Conservation (phyloP, 2,888 invertebrate species). For the Hyposoter dolosus region DNA sequence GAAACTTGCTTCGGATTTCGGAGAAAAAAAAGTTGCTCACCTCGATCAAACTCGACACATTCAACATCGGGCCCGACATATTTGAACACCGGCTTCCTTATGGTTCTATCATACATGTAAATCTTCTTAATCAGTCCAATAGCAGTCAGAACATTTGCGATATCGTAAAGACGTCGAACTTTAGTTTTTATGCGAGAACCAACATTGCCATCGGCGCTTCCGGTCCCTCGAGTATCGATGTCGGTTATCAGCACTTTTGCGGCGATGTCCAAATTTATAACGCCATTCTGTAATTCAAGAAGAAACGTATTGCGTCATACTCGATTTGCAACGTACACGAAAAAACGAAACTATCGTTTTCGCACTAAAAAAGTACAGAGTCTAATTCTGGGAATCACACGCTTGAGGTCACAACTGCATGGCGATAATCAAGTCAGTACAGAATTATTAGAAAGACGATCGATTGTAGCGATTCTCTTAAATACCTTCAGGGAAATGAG, state of each 20-base stretch:
- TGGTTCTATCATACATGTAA: slow-evolving; percentile 86
- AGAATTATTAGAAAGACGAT: no score
- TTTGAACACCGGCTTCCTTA: slow-evolving; percentile 89
- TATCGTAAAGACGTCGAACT: slow-evolving; percentile 91
- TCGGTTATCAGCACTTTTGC: slow-evolving; percentile 88
- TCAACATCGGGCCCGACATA: slow-evolving; percentile 87
- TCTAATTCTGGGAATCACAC: not conserved
- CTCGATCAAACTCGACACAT: slow-evolving; percentile 72
- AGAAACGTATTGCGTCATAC: no score
- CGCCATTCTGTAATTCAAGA: slow-evolving; percentile 86
- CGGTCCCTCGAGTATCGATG: slow-evolving; percentile 86
- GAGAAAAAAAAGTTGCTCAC: slow-evolving; percentile 47
- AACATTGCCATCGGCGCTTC: slow-evolving; percentile 73
- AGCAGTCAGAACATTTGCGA: slow-evolving; percentile 91
- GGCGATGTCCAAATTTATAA: slow-evolving; percentile 89
- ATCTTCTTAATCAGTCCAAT: slow-evolving; percentile 90
- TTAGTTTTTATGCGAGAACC: slow-evolving; percentile 88
- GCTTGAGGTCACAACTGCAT: no score
- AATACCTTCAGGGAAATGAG: slow-evolving; percentile 88
- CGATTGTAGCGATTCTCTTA: not conserved
- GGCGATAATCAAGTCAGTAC: no score
- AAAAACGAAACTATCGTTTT: not conserved
- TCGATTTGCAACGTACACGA: not conserved
- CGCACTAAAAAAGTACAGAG: not conserved
- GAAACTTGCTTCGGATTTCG: not conserved